Evolutionary conservation across 2,113 vertebrate species (phyloP).

Genomic region (Sylvilagus bachmani): DNA sequence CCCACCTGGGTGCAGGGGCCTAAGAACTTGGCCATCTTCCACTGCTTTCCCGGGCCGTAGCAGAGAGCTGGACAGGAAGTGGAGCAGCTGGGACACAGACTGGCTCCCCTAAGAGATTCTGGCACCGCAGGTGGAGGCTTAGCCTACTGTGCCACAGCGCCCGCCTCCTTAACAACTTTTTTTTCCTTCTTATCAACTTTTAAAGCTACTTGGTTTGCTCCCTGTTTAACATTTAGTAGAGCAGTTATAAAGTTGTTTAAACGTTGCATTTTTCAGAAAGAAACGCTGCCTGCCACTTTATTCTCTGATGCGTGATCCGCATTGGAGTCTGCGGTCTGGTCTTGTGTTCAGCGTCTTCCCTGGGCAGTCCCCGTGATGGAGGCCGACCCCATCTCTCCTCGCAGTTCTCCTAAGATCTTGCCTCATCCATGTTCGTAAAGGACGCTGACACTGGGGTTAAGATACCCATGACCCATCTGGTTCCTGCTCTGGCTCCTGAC

Average conservation of each 20-base stretch:
- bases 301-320: not conserved
- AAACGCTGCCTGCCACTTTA: not conserved
- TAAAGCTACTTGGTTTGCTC: not conserved
- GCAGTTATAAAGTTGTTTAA: not conserved
- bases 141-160: not conserved
- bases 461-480: too few relatives aligned
- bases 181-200: not conserved
- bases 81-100: too few relatives aligned
- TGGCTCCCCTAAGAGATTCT: too few relatives aligned
- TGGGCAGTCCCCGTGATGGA: not conserved
- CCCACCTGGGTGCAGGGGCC: too few relatives aligned
- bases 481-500: too few relatives aligned
- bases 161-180: not conserved
- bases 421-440: not conserved
- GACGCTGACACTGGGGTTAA: not conserved
- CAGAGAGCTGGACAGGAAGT: too few relatives aligned
- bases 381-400: not conserved
- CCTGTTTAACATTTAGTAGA: not conserved
- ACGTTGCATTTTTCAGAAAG: not conserved
- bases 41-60: too few relatives aligned
- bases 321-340: not conserved
- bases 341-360: not conserved
- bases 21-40: too few relatives aligned
- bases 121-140: too few relatives aligned
- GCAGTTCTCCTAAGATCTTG: not conserved